Evolutionary conservation across 2,888 invertebrate species (phyloP), one percentile per base, ranked within the genome.

Genomic region (Lycocerus yunnanus): DNA sequence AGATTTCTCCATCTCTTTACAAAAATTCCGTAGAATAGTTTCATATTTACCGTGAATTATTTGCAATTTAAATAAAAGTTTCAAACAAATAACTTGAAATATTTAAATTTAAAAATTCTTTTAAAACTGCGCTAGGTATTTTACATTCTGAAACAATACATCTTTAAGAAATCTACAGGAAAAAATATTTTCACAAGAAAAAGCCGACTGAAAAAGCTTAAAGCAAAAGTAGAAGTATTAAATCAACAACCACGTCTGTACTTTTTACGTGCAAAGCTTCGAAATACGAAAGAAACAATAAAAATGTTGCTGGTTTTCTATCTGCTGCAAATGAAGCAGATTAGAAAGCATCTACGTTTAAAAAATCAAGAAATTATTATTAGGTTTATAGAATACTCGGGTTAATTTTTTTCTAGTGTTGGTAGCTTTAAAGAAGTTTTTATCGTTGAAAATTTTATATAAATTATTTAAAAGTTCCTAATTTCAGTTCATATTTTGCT

Each of bases 201-300:
- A 68, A 66, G 58, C 66, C 15, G 68, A 20, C 27, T 43, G 68
- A 68, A 68, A 68, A 63, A 63, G 68, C 63, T 67, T 67, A 72
- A 71, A 63, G 60, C 67, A 61, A 68, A 65, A 73, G 68, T 65
- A 73, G 67, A 68, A 68, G 72, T 73, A 68, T 73, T 73, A 71
- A 71, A 74, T 74, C 74, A 74, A 74, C 74, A 71, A 69, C 69
- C 74, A 43, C 71, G 68, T 74, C 67, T 71, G 63, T 74, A 71
- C 73, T 68, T 74, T 68, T 74, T 74, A 71, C 74, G 74, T 71
- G 71, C 71, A 24, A 68, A 43, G 71, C 70, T 59, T 71, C 21
- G 71, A 63, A 74, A 74, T 65, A 68, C 63, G 59, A 68, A 15
- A 58, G 68, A 71, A 71, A 74, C 70, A 74, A 58, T 71, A 68